Base-by-base conservation (phyloP, 2,797 vertebrate genomes). In the Melanotaenia boesemani region DNA sequence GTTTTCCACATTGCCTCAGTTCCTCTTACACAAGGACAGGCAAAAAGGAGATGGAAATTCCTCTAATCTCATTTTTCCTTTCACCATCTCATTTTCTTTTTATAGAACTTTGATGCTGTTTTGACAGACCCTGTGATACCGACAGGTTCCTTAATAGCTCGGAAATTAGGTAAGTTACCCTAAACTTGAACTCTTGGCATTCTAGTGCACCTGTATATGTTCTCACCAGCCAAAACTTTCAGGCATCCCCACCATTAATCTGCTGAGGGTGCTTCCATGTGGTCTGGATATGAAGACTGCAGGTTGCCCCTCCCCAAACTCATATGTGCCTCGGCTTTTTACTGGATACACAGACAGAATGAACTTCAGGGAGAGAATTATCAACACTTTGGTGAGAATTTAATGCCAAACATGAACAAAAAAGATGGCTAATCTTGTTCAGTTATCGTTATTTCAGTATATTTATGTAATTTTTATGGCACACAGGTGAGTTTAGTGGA, bases 341-440 rank as follows among this genome's bases (percentile, higher is more conserved):
- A 94, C 94, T 2, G 41, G 1, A 0, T 73, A 63, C 77, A 88
- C 94, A 1, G 94, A 97, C 59, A 93, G 0, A n/a, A 97, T 97
- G 96, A 93, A 39, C 3, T 97, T 97, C 64, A 69, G 79, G 1
- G 87, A 97, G 73, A 90, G 95, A 4, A 69, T 95, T 30, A 74
- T 95, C 76, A 97, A 96, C 22, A 16, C 95, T n/a, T 5, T 97
- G 24, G 93, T 92, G n/a, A n/a, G n/a, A n/a, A n/a, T n/a, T n/a
- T n/a, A n/a, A n/a, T n/a, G n/a, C n/a, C n/a, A n/a, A n/a, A n/a
- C n/a, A n/a, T n/a, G n/a, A n/a, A n/a, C n/a, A n/a, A n/a, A n/a
- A n/a, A n/a, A n/a, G n/a, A n/a, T n/a, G n/a, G n/a, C n/a, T n/a
- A n/a, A n/a, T n/a, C n/a, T n/a, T n/a, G n/a, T n/a, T n/a, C n/a